Evolutionary conservation across 2,888 invertebrate genomes (phyloP), one percentile per base, ranked within the genome.

Genomic region (Drosophila recens): DNA sequence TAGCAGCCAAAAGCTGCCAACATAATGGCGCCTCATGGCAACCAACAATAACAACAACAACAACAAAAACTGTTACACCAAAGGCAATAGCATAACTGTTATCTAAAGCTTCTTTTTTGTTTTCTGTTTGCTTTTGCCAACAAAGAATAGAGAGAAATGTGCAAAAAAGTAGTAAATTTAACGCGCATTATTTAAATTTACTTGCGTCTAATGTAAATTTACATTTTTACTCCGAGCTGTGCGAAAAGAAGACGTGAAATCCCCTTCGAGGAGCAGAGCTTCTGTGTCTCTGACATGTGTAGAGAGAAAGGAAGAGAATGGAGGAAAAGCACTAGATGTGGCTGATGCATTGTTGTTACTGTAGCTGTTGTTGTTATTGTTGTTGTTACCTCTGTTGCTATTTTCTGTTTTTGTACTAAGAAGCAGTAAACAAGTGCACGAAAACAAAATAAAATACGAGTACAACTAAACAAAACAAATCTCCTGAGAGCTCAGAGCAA

Each of bases 171-270:
- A 82, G 82, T 84, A 87, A 80, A 88, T 80, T 87, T 86, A 75
- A 69, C 89, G 89, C 89, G 87, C 89, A 87, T 87, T 88, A 86
- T 88, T 86, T 88, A 88, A 86, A 86, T 86, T 86, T 88, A 86
- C 84, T 86, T 88, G 82, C 80, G 72, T 84, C 84, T 84, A 84
- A 84, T 87, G 82, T 84, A 85, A 82, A 84, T 87, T 87, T 87
- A 87, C 82, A 84, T 84, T 80, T 87, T 82, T 74, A 58, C 73
- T 69, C 61, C 56, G 40, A 68, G 65, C 52, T 57, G 17, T 72
- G 40, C 67, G 51, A 68, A 78, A 70, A 78, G 79, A 63, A 63
- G 58, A 27, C 5, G 27, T 67, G 56, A 64, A 84, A 84, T 84
- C 85, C 85, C 82, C 79, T 72, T 70, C 63, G 78, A 82, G 82